Conservation (phyloP, 2,888 invertebrate species). For the Balanococcus diminutus region DNA sequence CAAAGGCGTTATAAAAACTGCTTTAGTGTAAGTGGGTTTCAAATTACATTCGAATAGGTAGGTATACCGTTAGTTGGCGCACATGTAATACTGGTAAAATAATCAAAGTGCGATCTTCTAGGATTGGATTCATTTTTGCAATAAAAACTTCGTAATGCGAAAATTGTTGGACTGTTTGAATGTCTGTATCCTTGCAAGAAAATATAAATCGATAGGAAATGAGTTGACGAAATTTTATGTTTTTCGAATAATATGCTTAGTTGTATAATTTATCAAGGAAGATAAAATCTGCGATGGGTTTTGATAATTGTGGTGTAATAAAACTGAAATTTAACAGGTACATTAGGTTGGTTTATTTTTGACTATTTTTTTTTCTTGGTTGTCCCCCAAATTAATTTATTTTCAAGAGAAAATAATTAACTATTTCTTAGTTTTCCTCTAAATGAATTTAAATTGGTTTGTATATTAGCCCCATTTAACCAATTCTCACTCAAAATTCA, state of each 20-base stretch:
- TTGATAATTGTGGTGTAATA: too few species aligned
- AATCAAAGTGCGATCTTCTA: not conserved
- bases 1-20: constrained; percentile 22
- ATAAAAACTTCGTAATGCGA: not conserved
- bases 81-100: not conserved
- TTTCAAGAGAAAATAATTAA: too few species aligned
- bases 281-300: too few species aligned
- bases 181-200: not conserved
- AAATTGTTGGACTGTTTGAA: not conserved
- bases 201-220: not conserved
- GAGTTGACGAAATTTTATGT: not conserved
- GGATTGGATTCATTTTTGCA: not conserved
- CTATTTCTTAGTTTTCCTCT: too few species aligned
- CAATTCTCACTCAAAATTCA: too few species aligned
- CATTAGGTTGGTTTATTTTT: too few species aligned
- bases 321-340: too few species aligned
- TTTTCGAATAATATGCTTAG: not conserved
- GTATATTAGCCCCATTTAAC: too few species aligned
- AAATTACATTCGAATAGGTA: not conserved
- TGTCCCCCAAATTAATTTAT: too few species aligned
- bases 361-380: too few species aligned
- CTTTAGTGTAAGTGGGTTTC: not conserved
- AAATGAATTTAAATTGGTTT: too few species aligned
- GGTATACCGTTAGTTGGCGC: not conserved
- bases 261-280: too few species aligned